Conservation (phyloP, 2,888 invertebrate genomes). For the Endotricha flammealis region DNA sequence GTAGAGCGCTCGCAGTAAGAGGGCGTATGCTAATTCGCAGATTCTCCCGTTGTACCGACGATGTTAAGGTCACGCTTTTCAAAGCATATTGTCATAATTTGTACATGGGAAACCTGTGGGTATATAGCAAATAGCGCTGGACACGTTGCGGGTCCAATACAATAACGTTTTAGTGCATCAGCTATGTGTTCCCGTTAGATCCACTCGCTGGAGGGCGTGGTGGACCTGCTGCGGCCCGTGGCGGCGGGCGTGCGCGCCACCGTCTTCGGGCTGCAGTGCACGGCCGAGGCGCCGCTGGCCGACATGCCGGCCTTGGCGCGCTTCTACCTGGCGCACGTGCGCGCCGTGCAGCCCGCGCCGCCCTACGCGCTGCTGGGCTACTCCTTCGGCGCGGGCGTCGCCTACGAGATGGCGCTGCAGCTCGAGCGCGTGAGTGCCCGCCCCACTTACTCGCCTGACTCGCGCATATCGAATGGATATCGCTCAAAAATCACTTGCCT, state of each 20-base stretch:
- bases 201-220: slow-evolving; percentile 94
- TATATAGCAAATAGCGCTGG: no score
- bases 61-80: no score
- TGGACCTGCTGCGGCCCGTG: slow-evolving; percentile 83
- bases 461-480: no score
- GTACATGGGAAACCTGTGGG: no score
- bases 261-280: slow-evolving; percentile 95
- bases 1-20: no score
- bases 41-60: no score
- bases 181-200: slow-evolving; percentile 3
- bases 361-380: slow-evolving; percentile 96
- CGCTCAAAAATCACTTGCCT: background rate
- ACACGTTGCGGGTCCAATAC: no score
- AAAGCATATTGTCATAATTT: no score
- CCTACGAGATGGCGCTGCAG: slow-evolving; percentile 95
- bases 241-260: slow-evolving; percentile 85
- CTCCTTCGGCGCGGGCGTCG: slow-evolving; percentile 96
- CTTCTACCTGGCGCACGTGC: slow-evolving; percentile 85
- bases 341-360: slow-evolving; percentile 85
- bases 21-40: no score
- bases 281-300: slow-evolving; percentile 83
- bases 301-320: slow-evolving; percentile 85
- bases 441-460: no score
- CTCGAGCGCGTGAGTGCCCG: slow-evolving; percentile 81
- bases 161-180: no score